phyloP scores from a whole-genome alignment of 2,888 invertebrate species.

The Tanypteryx hageni region DNA sequence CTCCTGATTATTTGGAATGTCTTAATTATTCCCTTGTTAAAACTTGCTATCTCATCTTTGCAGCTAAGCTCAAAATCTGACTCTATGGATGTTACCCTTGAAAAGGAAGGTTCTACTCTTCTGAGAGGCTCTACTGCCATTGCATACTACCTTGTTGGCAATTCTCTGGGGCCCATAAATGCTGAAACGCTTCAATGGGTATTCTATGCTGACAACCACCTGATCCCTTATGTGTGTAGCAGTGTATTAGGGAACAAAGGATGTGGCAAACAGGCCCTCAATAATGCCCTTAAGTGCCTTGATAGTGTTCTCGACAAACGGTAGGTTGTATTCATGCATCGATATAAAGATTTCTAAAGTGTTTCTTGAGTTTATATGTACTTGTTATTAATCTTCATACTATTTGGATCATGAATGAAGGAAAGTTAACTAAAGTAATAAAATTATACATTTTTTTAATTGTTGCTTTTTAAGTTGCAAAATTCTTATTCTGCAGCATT shows the following conservation, averaged over 20 bases:
- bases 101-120: slow-evolving; percentile 68
- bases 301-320: not conserved
- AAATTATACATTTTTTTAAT: too few species aligned
- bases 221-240: slow-evolving; percentile 72
- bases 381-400: not conserved
- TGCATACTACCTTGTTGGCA: slow-evolving; percentile 72
- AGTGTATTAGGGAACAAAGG: slow-evolving; percentile 22
- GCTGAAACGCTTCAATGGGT: slow-evolving; percentile 75
- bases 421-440: too few species aligned
- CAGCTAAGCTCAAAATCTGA: slow-evolving; percentile 70
- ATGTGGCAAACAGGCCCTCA: not conserved
- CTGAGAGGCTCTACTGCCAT: slow-evolving; percentile 73
- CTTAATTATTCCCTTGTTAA: not conserved
- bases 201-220: slow-evolving; percentile 73
- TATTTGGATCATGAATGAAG: not conserved
- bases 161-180: slow-evolving; percentile 70
- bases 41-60: not conserved
- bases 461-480: too few species aligned
- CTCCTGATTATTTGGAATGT: not conserved
- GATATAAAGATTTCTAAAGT: not conserved
- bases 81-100: slow-evolving; percentile 75
- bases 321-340: not conserved
- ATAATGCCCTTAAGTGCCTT: slow-evolving; percentile 38
- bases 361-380: not conserved
- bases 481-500: too few species aligned